Percentiles rank a stretch among this genome's conserved stretches.
Evolutionary conservation across 1,140 invertebrate species (phyloP).

Genomic region (Littorina saxatilis): DNA sequence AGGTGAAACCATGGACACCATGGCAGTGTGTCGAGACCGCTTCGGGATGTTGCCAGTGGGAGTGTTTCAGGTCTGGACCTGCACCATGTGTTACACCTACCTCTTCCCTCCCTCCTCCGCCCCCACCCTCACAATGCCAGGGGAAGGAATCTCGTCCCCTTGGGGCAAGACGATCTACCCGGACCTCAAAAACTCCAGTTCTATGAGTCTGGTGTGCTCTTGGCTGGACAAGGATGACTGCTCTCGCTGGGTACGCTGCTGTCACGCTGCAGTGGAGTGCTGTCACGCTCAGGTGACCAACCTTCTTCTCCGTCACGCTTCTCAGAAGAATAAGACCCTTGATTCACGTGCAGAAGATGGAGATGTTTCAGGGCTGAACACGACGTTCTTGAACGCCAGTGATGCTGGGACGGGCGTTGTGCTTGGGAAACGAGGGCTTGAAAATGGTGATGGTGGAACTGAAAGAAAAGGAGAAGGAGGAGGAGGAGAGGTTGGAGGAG

Average conservation of each 20-base stretch:
- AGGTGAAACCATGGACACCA: not conserved
- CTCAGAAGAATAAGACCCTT: too few relatives aligned
- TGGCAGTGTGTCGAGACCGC: conserved; percentile 35
- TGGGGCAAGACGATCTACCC: not conserved
- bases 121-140: not conserved
- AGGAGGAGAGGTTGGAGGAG: not conserved
- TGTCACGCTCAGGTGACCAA: conserved; percentile 30
- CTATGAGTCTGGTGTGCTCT: not conserved
- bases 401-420: too few relatives aligned
- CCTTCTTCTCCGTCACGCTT: too few relatives aligned
- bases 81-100: conserved; percentile 44
- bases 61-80: conserved; percentile 39
- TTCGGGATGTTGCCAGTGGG: conserved; percentile 25
- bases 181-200: conserved; percentile 9
- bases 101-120: conserved; percentile 22
- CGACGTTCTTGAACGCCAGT: too few relatives aligned
- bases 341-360: too few relatives aligned
- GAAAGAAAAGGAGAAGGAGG: too few relatives aligned
- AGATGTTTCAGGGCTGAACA: too few relatives aligned
- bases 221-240: conserved; percentile 6
- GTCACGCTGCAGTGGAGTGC: conserved; percentile 39
- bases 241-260: conserved; percentile 30
- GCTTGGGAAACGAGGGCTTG: not conserved
- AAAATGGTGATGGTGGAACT: not conserved
- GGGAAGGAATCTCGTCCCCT: not conserved